Conservation (phyloP, 1,140 invertebrate species). For the Euura saliciscinereae region DNA sequence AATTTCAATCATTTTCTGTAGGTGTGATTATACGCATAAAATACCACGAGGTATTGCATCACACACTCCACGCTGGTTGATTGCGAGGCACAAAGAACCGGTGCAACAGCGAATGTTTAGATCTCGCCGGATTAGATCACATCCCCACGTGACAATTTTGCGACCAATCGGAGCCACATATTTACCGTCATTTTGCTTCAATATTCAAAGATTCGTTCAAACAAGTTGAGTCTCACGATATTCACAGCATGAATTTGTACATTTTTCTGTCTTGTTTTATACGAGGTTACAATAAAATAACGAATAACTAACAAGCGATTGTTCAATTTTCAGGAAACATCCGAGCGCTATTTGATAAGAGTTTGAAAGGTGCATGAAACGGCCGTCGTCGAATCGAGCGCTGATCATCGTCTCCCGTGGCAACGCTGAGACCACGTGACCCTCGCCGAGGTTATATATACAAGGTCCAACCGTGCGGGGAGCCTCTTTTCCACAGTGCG, state of each 20-base stretch:
- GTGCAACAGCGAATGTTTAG: not conserved
- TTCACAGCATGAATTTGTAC: too few species aligned
- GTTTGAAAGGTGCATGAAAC: not conserved
- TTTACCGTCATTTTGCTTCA: not conserved
- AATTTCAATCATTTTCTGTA: too few species aligned
- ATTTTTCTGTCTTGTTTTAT: too few species aligned
- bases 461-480: conserved; percentile 33
- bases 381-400: not conserved
- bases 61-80: too few species aligned
- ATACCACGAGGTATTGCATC: too few species aligned
- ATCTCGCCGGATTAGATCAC: not conserved
- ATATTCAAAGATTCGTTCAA: not conserved
- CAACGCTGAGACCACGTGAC: conserved; percentile 34
- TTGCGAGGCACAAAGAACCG: too few species aligned
- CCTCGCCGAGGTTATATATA: conserved; percentile 51
- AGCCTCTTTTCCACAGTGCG: conserved; percentile 55
- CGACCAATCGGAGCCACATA: not conserved
- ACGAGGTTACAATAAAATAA: not conserved
- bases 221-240: not conserved
- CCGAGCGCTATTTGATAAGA: not conserved
- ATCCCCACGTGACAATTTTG: not conserved
- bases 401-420: conserved; percentile 15
- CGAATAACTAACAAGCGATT: not conserved
- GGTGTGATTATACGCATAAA: too few species aligned
- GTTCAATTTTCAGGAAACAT: not conserved